Conservation (phyloP, 2,797 vertebrate genomes). For the Mareca penelope region DNA sequence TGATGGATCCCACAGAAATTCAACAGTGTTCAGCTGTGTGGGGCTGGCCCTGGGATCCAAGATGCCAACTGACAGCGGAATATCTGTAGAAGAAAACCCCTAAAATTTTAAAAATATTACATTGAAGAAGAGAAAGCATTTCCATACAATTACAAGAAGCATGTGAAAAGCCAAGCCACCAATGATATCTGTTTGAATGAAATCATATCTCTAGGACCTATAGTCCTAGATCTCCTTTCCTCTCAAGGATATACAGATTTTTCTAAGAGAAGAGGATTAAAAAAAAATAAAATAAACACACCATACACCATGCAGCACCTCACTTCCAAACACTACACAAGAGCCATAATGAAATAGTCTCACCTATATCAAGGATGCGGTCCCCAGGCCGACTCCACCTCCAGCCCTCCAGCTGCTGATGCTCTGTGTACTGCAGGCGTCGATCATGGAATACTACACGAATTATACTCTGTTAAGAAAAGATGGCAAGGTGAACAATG, state of each 20-base stretch:
- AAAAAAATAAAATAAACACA: background rate
- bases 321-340: background rate
- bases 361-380: slow-evolving; percentile 93
- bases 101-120: slow-evolving; percentile 79
- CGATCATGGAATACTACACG: slow-evolving; percentile 94
- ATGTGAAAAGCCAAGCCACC: slow-evolving; percentile 33
- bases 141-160: slow-evolving; percentile 31
- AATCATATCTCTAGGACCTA: background rate
- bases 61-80: slow-evolving; percentile 92
- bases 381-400: slow-evolving; percentile 93
- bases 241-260: background rate
- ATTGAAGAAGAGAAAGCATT: slow-evolving; percentile 71
- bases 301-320: background rate
- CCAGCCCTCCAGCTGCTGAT: slow-evolving; percentile 95
- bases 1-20: slow-evolving; percentile 95
- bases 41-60: slow-evolving; percentile 89
- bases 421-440: slow-evolving; percentile 91
- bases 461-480: slow-evolving; percentile 86
- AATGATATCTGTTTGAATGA: background rate
- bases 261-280: background rate
- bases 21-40: slow-evolving; percentile 91
- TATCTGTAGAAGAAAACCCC: slow-evolving; percentile 85
- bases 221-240: background rate
- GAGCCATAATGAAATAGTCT: slow-evolving; percentile 50
- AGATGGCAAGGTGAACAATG: background rate